Evolutionary conservation across 2,113 vertebrate genomes (phyloP).

Genomic region (Colistium nudipinnis): DNA sequence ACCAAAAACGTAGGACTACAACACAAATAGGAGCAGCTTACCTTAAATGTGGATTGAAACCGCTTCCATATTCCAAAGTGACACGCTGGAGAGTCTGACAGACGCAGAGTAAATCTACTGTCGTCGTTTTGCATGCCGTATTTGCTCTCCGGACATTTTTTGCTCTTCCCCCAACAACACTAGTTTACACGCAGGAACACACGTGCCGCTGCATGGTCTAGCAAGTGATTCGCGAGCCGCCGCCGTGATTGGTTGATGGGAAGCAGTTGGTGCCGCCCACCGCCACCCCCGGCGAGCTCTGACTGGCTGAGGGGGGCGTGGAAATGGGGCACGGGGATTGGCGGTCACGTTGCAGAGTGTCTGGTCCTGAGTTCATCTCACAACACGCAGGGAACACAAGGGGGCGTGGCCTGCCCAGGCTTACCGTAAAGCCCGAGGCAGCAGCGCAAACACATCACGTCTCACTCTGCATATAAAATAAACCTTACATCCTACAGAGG

Average conservation of each 20-base stretch:
- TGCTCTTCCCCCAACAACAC: background rate
- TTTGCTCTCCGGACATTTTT: conserved; percentile 15
- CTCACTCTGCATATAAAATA: too few species aligned
- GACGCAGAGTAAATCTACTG: background rate
- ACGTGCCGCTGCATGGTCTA: conserved; percentile 61
- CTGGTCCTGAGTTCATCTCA: conserved; percentile 44
- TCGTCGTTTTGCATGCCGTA: background rate
- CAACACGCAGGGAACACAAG: conserved; percentile 47
- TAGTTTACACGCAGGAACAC: conserved; percentile 74
- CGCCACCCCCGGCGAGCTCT: background rate
- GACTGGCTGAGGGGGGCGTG: conserved; percentile 63
- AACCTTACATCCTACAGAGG: too few species aligned
- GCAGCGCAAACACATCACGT: background rate
- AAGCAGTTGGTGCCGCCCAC: background rate
- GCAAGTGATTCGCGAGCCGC: background rate
- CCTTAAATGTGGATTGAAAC: conserved; percentile 22
- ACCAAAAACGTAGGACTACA: background rate
- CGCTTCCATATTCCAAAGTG: background rate
- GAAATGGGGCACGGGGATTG: conserved; percentile 65
- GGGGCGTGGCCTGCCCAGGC: conserved; percentile 9
- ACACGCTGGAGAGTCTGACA: background rate
- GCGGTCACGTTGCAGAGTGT: conserved; percentile 74
- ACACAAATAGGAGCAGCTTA: conserved; percentile 12
- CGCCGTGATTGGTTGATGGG: conserved; percentile 50
- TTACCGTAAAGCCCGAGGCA: conserved; percentile 8